phyloP scores from a whole-genome alignment of 2,797 vertebrate genomes.

The Rhynchonycteris naso region DNA sequence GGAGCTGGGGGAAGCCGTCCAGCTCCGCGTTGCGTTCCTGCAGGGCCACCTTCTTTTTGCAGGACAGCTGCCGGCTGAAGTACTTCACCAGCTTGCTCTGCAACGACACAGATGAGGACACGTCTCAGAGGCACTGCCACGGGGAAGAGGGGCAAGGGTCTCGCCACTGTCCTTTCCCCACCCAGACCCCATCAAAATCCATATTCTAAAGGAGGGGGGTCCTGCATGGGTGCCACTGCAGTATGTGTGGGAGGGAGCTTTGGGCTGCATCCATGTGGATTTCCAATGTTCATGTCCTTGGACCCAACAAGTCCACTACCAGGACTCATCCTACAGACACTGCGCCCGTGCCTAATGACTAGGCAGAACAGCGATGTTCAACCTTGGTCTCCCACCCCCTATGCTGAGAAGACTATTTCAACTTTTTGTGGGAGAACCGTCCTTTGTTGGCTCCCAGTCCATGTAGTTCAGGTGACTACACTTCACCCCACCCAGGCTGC shows the following conservation, averaged over 20 bases:
- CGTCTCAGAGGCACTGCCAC: background rate
- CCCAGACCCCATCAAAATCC: background rate
- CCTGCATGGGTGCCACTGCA: accelerated
- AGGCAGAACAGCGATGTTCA: background rate
- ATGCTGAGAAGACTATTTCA: background rate
- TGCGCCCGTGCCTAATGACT: background rate
- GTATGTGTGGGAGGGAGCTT: background rate
- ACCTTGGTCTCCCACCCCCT: background rate
- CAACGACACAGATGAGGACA: background rate
- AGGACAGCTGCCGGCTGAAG: slow-evolving; percentile 98
- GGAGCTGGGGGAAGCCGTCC: slow-evolving; percentile 95
- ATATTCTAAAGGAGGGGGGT: background rate
- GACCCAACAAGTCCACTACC: background rate
- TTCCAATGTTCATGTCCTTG: background rate
- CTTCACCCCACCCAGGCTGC: background rate
- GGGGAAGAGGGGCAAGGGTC: accelerated
- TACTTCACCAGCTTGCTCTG: slow-evolving; percentile 99
- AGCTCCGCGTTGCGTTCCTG: slow-evolving; percentile 95
- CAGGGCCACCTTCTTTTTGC: slow-evolving; percentile 96
- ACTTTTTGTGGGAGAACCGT: background rate
- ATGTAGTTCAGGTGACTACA: accelerated
- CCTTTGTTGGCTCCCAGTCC: background rate
- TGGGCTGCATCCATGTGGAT: too few relatives aligned
- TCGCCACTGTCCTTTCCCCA: accelerated
- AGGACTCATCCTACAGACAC: background rate